A percentile compares a stretch with the other conserved stretches of the same genome.
phyloP scores from a whole-genome alignment of 1,140 invertebrate genomes.

The Drosophila neocordata region DNA sequence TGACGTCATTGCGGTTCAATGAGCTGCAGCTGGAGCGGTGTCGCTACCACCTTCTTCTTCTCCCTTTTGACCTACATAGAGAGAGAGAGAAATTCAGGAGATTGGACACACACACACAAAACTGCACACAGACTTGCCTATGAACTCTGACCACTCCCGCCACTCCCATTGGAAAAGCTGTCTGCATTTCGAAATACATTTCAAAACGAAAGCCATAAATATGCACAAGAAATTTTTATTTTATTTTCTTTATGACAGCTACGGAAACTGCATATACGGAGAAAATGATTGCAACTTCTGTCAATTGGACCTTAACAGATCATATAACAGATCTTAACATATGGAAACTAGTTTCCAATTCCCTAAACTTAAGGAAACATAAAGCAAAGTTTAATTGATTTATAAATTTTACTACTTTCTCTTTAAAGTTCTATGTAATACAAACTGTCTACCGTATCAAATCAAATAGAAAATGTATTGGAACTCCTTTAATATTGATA shows the following conservation, averaged over 20 bases:
- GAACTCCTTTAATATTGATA: too few relatives aligned
- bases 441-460: too few relatives aligned
- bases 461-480: too few relatives aligned
- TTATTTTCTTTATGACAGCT: conserved; percentile 19
- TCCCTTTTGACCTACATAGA: conserved; percentile 54
- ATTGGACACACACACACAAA: neutral
- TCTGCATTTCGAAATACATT: conserved; percentile 36
- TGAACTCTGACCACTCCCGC: conserved; percentile 7
- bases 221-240: conserved; percentile 54
- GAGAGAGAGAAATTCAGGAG: conserved; percentile 11
- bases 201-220: conserved; percentile 38
- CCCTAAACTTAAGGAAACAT: neutral
- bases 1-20: conserved; percentile 56
- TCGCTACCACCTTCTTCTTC: too few relatives aligned
- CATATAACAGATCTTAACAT: conserved; percentile 13
- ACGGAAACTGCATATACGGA: conserved; percentile 19
- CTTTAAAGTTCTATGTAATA: too few relatives aligned
- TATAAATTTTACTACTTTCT: too few relatives aligned
- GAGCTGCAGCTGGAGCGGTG: conserved; percentile 3
- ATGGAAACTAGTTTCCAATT: neutral
- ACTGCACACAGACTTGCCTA: neutral
- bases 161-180: conserved; percentile 4
- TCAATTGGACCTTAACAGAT: neutral
- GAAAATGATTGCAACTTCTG: conserved; percentile 22
- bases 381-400: too few relatives aligned